These are phyloP conservation scores for Bombycilla garrulus DNA, from an alignment of 2,113 vertebrate species.

Conservation along the genomic window DNA sequence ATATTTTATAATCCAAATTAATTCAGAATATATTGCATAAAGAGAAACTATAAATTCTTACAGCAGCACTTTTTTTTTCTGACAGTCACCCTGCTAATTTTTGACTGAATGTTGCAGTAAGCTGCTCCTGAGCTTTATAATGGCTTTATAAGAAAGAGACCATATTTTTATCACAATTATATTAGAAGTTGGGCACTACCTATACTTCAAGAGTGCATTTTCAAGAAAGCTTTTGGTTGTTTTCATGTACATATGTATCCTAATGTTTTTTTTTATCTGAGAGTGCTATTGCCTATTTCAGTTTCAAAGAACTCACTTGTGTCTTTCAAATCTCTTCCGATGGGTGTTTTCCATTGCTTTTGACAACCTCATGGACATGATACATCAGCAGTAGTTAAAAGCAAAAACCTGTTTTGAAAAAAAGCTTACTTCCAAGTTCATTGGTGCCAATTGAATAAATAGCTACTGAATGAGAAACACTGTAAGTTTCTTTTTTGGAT, in stretches of 20 bases:
- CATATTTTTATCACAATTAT: not conserved
- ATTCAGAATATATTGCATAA: slow-evolving; percentile 9
- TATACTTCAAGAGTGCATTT: not conserved
- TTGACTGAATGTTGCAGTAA: not conserved
- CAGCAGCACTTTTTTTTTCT: not conserved
- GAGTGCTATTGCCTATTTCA: not conserved
- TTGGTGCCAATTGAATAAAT: not conserved
- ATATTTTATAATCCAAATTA: slow-evolving; percentile 11
- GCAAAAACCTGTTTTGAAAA: not conserved
- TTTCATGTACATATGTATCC: not conserved
- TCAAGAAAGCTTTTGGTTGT: not conserved
- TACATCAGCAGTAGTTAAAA: not conserved
- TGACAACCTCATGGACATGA: not conserved
- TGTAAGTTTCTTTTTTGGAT: not conserved
- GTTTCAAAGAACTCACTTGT: not conserved
- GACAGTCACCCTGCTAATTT: not conserved
- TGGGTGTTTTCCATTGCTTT: not conserved
- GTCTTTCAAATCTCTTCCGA: not conserved
- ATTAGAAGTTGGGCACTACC: not conserved
- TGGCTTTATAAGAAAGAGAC: not conserved
- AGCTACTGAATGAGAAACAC: not conserved
- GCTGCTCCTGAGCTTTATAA: not conserved
- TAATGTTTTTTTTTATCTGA: not conserved
- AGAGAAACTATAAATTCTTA: not conserved
- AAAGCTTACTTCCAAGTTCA: not conserved